Conservation (phyloP, 2,113 vertebrate genomes). For the Boulengeromyrus knoepffleri region DNA sequence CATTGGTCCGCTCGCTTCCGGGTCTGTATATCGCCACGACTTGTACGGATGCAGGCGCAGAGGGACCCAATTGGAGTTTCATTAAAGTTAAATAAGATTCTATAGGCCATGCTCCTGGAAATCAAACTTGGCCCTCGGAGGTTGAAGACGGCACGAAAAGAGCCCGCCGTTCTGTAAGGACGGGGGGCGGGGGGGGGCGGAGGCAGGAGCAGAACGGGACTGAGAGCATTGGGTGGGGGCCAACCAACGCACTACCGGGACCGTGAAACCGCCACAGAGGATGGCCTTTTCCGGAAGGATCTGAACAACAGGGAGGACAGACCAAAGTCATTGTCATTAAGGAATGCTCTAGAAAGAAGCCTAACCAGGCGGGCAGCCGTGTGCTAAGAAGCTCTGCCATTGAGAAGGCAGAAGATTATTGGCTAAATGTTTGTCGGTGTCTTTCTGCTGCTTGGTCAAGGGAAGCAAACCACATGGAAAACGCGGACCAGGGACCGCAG, state of each 20-base stretch:
- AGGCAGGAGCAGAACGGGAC: constrained; percentile 21
- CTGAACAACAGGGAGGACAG: not conserved
- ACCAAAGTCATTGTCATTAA: not conserved
- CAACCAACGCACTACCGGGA: not conserved
- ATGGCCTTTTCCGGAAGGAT: not conserved
- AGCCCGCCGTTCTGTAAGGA: constrained; percentile 18
- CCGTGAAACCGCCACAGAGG: not conserved
- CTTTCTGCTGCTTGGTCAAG: not conserved
- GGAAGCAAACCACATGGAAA: not conserved
- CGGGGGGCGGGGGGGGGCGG: not conserved
- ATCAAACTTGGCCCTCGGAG: constrained; percentile 59
- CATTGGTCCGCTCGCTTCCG: not conserved
- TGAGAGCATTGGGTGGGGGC: not conserved
- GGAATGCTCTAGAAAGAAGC: not conserved
- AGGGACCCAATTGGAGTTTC: constrained; percentile 24
- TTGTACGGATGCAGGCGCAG: not conserved
- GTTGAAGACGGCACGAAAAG: not conserved
- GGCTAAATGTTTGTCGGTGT: not conserved
- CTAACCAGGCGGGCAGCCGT: not conserved
- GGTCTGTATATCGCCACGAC: constrained; percentile 25
- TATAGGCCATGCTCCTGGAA: constrained; percentile 54
- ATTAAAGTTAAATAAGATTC: constrained; percentile 24
- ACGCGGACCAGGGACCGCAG: not conserved
- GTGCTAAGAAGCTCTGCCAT: not conserved
- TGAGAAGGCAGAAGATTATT: not conserved